Evolutionary conservation across 2,797 vertebrate genomes (phyloP), one percentile per base, ranked within the genome.

Genomic region (Myiothlypis chrysogaster): DNA sequence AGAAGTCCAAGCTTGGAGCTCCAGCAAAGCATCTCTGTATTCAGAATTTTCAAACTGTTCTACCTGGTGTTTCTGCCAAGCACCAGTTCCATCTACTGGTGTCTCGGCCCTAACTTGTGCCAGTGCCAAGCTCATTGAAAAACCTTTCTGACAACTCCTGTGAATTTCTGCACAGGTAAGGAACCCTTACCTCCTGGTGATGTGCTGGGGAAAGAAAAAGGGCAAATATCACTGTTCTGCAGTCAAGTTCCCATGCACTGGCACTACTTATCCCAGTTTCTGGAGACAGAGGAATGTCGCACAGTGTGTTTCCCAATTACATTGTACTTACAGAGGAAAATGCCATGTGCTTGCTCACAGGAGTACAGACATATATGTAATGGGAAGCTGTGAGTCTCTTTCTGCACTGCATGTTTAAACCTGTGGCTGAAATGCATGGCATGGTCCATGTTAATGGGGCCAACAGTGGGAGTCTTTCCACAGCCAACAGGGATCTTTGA

Each of bases 331-430:
- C 3, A 88, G 14, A 34, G 35, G 8, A 79, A 44, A 69, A 72
- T 14, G 10, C 35, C n/a, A 25, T 1, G 8, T 35, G 32, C 4
- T 0, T 35, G n/a, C 30, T 93, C 14, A 28, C 0, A n/a, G 46
- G 60, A 73, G 32, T n/a, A 52, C 52, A 80, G 49, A 23, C 25
- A 10, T 7, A 14, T 3, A n/a, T 1, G 5, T 23, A 39, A 28
- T 13, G 12, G 25, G 37, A 79, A 79, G 30, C 4, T 8, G 32
- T 8, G 32, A 43, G 22, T 43, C 49, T 87, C 46, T 25, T 76
- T 84, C 49, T 80, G 56, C 37, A 12, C 30, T 73, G 37, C 24
- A 6, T 75, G 52, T 71, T 93, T 39, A 46, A 63, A 73, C 56
- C 46, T 73, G 22, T 71, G 59, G 75, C 73, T 90, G 63, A 82